Evolutionary conservation across 2,113 vertebrate genomes (phyloP).

Genomic region (Gobio gobio): DNA sequence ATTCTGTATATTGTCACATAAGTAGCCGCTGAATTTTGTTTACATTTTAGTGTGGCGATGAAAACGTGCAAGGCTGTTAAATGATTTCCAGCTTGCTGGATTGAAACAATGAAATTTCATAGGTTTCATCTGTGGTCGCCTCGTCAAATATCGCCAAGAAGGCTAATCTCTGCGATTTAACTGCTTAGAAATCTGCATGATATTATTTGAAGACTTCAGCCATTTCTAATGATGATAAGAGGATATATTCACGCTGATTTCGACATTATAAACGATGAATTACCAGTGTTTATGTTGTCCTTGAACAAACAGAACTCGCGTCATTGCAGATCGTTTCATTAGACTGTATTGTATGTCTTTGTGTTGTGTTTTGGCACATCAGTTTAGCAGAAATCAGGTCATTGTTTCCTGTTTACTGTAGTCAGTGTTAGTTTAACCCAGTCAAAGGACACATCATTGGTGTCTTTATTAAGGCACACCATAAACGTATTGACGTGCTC

Average conservation of each 20-base stretch:
- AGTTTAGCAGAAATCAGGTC: background rate
- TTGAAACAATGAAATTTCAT: background rate
- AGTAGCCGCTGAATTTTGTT: background rate
- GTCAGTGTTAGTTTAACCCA: background rate
- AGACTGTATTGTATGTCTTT: background rate
- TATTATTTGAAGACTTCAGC: background rate
- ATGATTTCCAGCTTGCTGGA: background rate
- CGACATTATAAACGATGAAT: background rate
- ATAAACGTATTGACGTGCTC: background rate
- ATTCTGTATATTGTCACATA: background rate
- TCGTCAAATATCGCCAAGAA: background rate
- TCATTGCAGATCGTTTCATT: background rate
- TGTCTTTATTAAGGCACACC: background rate
- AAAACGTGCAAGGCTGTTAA: background rate
- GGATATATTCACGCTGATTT: background rate
- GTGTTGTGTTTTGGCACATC: constrained; percentile 19
- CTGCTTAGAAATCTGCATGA: background rate
- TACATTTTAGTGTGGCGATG: background rate
- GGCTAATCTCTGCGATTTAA: background rate
- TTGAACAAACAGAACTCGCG: background rate
- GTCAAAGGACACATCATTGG: background rate
- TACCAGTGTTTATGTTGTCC: background rate
- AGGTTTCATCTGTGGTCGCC: background rate
- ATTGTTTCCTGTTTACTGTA: constrained; percentile 2
- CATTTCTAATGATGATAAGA: background rate